A percentile compares a stretch with the other conserved stretches of the same genome.
These are phyloP conservation scores for Gadopsis marmoratus DNA, from an alignment of 2,797 vertebrate genomes.

Conservation along the genomic window DNA sequence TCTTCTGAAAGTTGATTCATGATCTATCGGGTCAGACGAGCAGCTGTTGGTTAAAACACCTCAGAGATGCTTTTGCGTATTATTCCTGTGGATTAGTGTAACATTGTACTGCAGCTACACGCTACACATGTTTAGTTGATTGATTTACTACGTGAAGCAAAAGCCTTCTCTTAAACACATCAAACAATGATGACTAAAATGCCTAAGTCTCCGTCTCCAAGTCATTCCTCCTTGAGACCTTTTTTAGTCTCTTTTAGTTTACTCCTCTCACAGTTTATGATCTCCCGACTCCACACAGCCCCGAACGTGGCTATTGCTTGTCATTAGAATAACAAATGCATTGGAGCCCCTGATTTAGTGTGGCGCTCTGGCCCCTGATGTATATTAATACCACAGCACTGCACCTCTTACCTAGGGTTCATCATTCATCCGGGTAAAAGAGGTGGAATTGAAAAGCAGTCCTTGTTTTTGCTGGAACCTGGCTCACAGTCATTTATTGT, in stretches of 20 bases:
- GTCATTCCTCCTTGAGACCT: slow-evolving; percentile 11
- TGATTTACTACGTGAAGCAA: neutral
- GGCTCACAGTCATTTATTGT: slow-evolving; percentile 81
- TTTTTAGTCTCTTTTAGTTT: slow-evolving; percentile 19
- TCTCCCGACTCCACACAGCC: slow-evolving; percentile 34
- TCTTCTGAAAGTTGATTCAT: slow-evolving; percentile 72
- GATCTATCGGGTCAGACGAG: slow-evolving; percentile 62
- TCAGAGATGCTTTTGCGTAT: slow-evolving; percentile 34
- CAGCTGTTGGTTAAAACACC: slow-evolving; percentile 73
- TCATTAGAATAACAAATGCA: slow-evolving; percentile 91
- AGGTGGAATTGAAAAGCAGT: slow-evolving; percentile 82
- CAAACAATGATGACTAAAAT: neutral
- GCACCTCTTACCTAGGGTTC: slow-evolving; percentile 77
- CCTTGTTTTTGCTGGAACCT: slow-evolving; percentile 79
- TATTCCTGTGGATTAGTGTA: slow-evolving; percentile 13
- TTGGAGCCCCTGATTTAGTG: slow-evolving; percentile 89
- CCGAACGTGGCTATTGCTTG: slow-evolving; percentile 61
- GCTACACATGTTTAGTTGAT: slow-evolving; percentile 10
- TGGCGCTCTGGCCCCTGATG: slow-evolving; percentile 90
- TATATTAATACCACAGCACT: slow-evolving; percentile 94
- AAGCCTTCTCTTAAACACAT: neutral
- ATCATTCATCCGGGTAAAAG: slow-evolving; percentile 80
- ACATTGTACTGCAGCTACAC: neutral
- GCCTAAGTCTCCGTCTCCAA: neutral
- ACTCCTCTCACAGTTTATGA: slow-evolving; percentile 32